Conservation (phyloP, 92 coral and sea anemone species). For the Meandrina meandrites region DNA sequence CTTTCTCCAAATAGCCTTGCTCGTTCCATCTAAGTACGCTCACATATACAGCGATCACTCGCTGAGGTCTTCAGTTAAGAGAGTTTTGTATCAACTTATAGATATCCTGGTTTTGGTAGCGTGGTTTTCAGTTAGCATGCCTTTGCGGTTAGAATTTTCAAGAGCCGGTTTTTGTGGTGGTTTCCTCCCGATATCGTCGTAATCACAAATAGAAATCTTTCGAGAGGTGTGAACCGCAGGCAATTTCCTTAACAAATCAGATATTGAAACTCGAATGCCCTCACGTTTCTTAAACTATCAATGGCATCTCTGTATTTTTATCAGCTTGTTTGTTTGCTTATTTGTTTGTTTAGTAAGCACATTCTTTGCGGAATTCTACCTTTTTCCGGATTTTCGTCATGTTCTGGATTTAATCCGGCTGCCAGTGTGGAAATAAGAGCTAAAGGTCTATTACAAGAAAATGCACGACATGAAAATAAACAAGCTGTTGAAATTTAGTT, state of each 20-base stretch:
- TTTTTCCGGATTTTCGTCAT: background rate
- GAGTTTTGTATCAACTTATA: background rate
- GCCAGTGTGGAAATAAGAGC: background rate
- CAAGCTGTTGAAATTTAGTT: background rate
- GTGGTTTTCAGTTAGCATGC: background rate
- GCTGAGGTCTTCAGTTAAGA: background rate
- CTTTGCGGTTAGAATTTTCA: constrained; percentile 1
- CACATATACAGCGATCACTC: too few species aligned
- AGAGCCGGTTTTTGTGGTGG: constrained; percentile 3
- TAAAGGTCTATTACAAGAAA: background rate
- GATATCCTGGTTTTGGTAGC: background rate
- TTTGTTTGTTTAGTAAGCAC: background rate
- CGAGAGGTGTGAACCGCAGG: constrained; percentile 21
- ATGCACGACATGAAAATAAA: background rate
- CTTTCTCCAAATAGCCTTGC: background rate
- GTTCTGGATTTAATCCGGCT: background rate
- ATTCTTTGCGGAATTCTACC: background rate
- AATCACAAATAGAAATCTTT: background rate
- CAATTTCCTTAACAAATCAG: constrained; percentile 23
- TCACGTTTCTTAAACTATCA: constrained; percentile 24
- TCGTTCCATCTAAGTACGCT: background rate
- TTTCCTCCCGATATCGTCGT: constrained; percentile 17
- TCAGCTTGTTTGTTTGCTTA: constrained; percentile 3
- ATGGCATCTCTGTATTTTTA: background rate
- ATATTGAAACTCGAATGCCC: constrained; percentile 29